phyloP scores from a whole-genome alignment of 2,797 vertebrate species.

The Philypnodon macrostomus region DNA sequence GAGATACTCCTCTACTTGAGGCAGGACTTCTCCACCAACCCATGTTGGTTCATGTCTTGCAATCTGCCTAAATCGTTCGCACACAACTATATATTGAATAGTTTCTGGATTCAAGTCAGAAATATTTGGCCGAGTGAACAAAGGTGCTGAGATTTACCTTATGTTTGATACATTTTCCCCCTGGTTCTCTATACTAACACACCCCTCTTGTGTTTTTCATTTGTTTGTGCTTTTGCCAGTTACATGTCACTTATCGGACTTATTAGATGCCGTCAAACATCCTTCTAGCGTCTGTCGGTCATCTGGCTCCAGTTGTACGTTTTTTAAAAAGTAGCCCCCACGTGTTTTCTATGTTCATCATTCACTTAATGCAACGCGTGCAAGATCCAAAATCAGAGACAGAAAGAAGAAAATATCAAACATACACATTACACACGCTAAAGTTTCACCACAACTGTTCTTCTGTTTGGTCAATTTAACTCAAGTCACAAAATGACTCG shows the following conservation, averaged over 20 bases:
- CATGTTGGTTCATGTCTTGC: too few relatives aligned
- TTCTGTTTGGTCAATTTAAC: conserved; percentile 3
- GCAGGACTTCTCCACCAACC: too few relatives aligned
- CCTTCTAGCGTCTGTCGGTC: conserved; percentile 52
- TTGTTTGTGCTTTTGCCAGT: conserved; percentile 54
- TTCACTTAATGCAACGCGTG: conserved; percentile 20
- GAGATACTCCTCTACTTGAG: too few relatives aligned
- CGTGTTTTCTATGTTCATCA: conserved; percentile 32
- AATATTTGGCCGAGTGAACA: conserved; percentile 45
- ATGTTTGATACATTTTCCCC: conserved; percentile 41
- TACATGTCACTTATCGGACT: conserved; percentile 54
- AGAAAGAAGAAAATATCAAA: neutral
- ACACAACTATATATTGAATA: conserved; percentile 24
- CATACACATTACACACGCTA: neutral
- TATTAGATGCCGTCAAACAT: conserved; percentile 61
- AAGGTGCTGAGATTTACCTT: conserved; percentile 38
- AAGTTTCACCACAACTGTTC: conserved; percentile 1
- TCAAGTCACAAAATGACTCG: neutral
- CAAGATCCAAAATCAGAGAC: conserved; percentile 1
- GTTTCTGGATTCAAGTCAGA: conserved; percentile 47
- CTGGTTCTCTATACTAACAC: conserved; percentile 2
- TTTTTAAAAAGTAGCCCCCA: conserved; percentile 23
- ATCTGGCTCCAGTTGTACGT: conserved; percentile 31
- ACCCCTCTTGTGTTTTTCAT: conserved; percentile 46
- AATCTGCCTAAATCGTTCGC: too few relatives aligned